Evolutionary conservation across 2,797 vertebrate species (phyloP).

Genomic region (Acanthopagrus latus): DNA sequence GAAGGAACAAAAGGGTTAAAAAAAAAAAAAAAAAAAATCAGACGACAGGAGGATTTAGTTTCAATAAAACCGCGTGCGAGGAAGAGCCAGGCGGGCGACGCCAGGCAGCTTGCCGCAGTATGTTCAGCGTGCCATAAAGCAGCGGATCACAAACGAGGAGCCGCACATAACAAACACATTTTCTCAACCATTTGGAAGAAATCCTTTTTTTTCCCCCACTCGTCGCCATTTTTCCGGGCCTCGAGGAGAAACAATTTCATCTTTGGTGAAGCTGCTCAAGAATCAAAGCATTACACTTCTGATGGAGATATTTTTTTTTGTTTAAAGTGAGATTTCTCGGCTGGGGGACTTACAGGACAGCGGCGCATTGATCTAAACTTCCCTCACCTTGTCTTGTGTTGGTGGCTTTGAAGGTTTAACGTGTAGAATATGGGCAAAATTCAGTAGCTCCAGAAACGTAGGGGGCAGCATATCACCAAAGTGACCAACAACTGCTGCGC

Average conservation of each 20-base stretch:
- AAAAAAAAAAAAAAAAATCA: conserved; percentile 1
- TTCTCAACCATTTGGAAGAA: background rate
- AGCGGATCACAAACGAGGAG: background rate
- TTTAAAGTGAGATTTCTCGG: background rate
- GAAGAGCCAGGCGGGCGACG: conserved; percentile 7
- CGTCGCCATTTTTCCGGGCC: background rate
- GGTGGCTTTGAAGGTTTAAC: too few relatives aligned
- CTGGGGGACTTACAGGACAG: background rate
- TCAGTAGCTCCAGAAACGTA: too few relatives aligned
- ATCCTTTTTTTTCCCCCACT: background rate
- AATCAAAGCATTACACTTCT: background rate
- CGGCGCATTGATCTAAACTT: background rate
- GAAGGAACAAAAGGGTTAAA: conserved; percentile 18
- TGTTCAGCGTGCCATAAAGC: background rate
- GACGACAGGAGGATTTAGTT: conserved; percentile 14
- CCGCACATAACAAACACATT: background rate
- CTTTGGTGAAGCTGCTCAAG: background rate
- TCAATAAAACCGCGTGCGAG: background rate
- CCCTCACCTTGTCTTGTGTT: too few relatives aligned
- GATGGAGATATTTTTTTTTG: background rate
- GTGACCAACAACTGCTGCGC: too few relatives aligned
- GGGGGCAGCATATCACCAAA: too few relatives aligned
- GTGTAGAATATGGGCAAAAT: too few relatives aligned
- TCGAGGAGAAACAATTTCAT: background rate
- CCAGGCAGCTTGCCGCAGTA: background rate